Evolutionary conservation across 53 echinoderm and acorn worm species (phyloP).

Genomic region (Mesocentrotus franciscanus): DNA sequence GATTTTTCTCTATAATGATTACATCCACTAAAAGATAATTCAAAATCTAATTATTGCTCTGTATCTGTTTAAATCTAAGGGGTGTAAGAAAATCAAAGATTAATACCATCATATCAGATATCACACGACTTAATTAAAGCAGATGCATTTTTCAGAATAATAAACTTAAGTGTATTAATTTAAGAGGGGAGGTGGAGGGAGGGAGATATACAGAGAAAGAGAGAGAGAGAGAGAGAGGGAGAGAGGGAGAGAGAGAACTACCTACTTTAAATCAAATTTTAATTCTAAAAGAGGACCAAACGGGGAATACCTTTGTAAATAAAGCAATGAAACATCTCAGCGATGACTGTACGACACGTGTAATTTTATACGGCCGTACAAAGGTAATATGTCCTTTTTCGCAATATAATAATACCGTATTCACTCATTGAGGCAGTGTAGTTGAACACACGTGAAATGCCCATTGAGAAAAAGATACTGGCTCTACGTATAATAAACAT

Average conservation of each 20-base stretch:
- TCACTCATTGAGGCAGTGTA: not conserved
- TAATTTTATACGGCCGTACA: not conserved
- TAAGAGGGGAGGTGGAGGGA: too few species aligned
- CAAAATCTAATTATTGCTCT: not conserved
- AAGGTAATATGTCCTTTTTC: not conserved
- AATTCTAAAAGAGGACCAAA: not conserved
- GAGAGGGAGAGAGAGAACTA: not conserved
- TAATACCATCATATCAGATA: too few species aligned
- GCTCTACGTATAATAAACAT: slow-evolving; percentile 45
- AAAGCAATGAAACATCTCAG: not conserved
- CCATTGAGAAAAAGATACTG: slow-evolving; percentile 49
- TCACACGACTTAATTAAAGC: too few species aligned
- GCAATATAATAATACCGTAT: not conserved
- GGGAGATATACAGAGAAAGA: not conserved
- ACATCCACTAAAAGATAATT: not conserved
- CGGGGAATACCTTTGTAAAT: not conserved
- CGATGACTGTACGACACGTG: not conserved
- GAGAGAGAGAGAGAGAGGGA: not conserved
- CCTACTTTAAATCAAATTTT: not conserved
- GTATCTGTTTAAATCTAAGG: not conserved
- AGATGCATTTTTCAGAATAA: too few species aligned
- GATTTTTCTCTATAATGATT: not conserved
- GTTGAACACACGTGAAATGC: slow-evolving; percentile 30
- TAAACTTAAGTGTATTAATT: too few species aligned
- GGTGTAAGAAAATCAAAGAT: too few species aligned